Percentiles rank a stretch among this genome's conserved stretches.
phyloP scores from a whole-genome alignment of 2,888 invertebrate species.

The Ormia ochracea region DNA sequence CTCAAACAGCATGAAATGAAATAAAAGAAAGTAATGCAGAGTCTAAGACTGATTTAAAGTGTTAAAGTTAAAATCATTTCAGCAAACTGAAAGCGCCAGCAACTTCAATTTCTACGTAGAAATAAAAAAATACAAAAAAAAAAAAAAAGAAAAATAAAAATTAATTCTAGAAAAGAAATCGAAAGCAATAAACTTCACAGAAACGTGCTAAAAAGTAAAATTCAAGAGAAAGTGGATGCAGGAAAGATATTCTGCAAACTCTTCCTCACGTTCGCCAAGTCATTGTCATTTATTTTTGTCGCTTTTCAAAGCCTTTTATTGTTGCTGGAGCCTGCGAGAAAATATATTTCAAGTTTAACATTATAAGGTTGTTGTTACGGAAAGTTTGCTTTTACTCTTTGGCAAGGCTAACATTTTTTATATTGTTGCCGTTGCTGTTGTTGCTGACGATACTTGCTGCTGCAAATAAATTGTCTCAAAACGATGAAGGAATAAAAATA shows the following conservation, averaged over 20 bases:
- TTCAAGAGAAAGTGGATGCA: background rate
- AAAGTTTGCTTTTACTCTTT: conserved; percentile 13
- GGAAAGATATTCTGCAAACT: background rate
- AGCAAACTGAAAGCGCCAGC: too few relatives aligned
- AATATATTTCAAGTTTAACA: conserved; percentile 20
- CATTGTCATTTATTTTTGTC: background rate
- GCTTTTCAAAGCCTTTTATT: background rate
- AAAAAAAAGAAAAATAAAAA: conserved; percentile 18
- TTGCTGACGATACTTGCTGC: background rate
- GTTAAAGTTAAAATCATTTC: too few relatives aligned
- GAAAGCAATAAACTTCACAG: background rate
- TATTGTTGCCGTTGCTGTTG: background rate
- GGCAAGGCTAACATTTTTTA: background rate
- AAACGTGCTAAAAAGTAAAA: conserved; percentile 22
- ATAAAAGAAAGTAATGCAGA: too few relatives aligned
- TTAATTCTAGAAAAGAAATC: background rate
- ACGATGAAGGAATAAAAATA: background rate
- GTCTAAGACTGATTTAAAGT: too few relatives aligned
- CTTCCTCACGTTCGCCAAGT: background rate
- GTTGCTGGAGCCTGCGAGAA: background rate
- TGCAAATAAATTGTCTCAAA: conserved; percentile 37
- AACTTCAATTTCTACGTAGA: conserved; percentile 41
- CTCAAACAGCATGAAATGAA: too few relatives aligned
- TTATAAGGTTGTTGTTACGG: conserved; percentile 17
- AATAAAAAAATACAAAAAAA: conserved; percentile 29